phyloP scores from a whole-genome alignment of 2,888 invertebrate species.

The Pristionchus maxplancki region DNA sequence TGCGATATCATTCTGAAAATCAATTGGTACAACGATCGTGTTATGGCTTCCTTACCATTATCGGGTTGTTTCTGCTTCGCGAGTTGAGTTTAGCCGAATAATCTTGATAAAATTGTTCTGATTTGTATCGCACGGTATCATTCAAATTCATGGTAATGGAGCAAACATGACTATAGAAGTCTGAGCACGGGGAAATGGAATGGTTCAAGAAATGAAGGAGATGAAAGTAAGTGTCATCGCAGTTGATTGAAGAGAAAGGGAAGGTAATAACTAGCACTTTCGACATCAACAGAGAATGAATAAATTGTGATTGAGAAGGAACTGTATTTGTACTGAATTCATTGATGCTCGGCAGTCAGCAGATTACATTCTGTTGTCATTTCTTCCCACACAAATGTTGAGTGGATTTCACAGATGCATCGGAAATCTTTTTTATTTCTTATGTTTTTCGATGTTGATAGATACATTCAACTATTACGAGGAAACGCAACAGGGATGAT shows the following conservation, averaged over 20 bases:
- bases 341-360: background rate
- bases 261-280: background rate
- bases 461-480: too few species aligned
- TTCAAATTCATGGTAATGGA: background rate
- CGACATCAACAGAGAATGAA: background rate
- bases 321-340: background rate
- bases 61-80: background rate
- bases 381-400: background rate
- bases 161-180: too few species aligned
- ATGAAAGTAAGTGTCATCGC: background rate
- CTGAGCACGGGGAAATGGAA: background rate
- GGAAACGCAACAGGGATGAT: too few species aligned
- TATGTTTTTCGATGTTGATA: too few species aligned
- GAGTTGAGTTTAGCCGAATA: background rate
- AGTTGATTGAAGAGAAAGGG: background rate
- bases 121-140: background rate
- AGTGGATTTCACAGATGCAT: background rate
- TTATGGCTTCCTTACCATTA: background rate
- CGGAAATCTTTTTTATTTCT: background rate
- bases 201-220: background rate
- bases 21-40: background rate
- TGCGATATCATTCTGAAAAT: background rate
- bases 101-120: background rate
- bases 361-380: background rate
- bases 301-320: too few species aligned